These are phyloP conservation scores for Geodia barretti DNA, from an alignment of 37 sponge, comb jelly and placozoan species.

Conservation along the genomic window DNA sequence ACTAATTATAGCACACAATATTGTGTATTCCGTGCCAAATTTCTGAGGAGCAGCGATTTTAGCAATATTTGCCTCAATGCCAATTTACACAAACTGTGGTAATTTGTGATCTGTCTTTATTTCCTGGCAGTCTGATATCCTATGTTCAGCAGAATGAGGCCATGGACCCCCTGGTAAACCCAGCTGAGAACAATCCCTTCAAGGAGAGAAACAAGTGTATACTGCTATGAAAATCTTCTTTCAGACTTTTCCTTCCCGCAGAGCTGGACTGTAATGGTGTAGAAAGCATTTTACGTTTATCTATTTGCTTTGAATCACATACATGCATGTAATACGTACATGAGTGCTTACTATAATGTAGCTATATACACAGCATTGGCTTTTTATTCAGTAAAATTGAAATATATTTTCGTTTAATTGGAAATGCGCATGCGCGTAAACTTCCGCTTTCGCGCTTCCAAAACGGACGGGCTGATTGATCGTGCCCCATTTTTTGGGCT, in stretches of 20 bases:
- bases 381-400: not conserved
- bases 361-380: too few relatives aligned
- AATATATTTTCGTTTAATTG: not conserved
- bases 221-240: conserved; percentile 8
- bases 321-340: not conserved
- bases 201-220: conserved; percentile 49
- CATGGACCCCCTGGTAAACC: conserved; percentile 55
- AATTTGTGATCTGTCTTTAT: too few relatives aligned
- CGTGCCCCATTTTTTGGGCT: not conserved
- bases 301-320: too few relatives aligned
- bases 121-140: conserved; percentile 43
- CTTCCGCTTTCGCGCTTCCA: too few relatives aligned
- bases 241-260: not conserved
- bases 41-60: not conserved
- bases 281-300: too few relatives aligned
- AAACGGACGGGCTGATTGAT: too few relatives aligned
- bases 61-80: too few relatives aligned
- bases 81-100: too few relatives aligned
- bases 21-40: not conserved
- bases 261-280: too few relatives aligned
- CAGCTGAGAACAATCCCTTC: conserved; percentile 63
- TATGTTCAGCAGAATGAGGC: conserved; percentile 47
- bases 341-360: not conserved
- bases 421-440: not conserved
- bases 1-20: not conserved